Base-by-base conservation (phyloP, 2,113 vertebrate species). In the Hemicordylus capensis region DNA sequence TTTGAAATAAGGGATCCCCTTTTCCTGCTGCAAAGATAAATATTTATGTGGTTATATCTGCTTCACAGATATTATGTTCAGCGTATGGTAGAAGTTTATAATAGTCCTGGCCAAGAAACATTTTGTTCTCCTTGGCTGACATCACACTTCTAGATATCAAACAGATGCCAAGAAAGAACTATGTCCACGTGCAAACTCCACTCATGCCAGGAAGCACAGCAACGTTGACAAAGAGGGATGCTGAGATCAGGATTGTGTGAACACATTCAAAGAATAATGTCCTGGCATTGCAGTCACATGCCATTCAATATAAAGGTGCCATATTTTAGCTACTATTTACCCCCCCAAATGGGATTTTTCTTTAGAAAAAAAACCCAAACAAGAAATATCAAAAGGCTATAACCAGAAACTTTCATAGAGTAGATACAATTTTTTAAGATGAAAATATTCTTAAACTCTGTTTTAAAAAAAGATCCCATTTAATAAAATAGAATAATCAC, bases 81-180 rank as follows among this genome's bases (percentile, higher is more conserved):
- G 17, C 81, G 81, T 87, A 42, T 64, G 77, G n/a, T 1, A 85
- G 85, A 85, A 78, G 9, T 89, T 44, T 77, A 4, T 90, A 75
- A 85, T 63, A 83, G 34, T 34, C 42, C 81, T 80, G 74, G 81
- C 81, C 90, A 90, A 86, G 85, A 89, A 80, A 87, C 69, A 44
- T 92, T 93, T 89, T 88, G 67, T 44, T 88, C 81, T 92, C 72
- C 44, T 74, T 69, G n/a, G 46, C 84, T 89, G 84, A 77, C 0
- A 2, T 67, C 84, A 91, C 67, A 58, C 91, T 54, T 56, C 54
- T 90, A 92, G 91, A 90, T 92, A 91, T 89, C 87, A 91, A 85
- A 44, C 92, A 94, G 85, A 93, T 84, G 88, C 76, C 76, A 80
- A 77, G 84, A 14, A 89, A 90, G 74, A 83, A 88, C 80, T 58